phyloP scores from a whole-genome alignment of 1,140 invertebrate genomes.

The Chionoecetes opilio region DNA sequence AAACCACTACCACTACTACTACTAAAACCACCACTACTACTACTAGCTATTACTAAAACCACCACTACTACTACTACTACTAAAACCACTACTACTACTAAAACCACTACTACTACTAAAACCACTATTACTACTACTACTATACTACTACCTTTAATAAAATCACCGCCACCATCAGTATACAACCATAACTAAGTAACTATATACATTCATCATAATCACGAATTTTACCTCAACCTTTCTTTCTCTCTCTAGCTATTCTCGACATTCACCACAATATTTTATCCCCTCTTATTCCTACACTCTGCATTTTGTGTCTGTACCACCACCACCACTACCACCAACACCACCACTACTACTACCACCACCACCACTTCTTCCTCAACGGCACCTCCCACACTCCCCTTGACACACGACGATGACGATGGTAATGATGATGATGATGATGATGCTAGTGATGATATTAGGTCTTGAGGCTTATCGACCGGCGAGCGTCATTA shows the following conservation, averaged over 20 bases:
- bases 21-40: neutral
- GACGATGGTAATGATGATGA: conserved; percentile 29
- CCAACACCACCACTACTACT: neutral
- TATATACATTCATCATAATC: no score
- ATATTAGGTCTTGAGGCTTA: conserved; percentile 7
- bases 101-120: no score
- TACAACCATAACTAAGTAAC: no score
- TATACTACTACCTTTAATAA: neutral
- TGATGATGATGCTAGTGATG: conserved; percentile 9
- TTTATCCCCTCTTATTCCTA: neutral
- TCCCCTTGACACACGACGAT: neutral
- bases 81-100: no score
- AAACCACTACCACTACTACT: neutral
- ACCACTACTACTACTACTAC: neutral
- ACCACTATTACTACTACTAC: no score
- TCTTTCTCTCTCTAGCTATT: no score
- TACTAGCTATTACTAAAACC: neutral
- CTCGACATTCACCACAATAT: neutral
- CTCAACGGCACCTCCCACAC: no score
- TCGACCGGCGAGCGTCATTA: neutral
- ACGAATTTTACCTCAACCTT: no score
- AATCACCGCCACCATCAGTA: neutral
- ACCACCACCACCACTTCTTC: neutral
- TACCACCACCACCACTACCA: neutral
- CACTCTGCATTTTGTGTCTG: neutral